Base-by-base conservation (phyloP, 2,797 vertebrate species). In the Danio albolineatus region DNA sequence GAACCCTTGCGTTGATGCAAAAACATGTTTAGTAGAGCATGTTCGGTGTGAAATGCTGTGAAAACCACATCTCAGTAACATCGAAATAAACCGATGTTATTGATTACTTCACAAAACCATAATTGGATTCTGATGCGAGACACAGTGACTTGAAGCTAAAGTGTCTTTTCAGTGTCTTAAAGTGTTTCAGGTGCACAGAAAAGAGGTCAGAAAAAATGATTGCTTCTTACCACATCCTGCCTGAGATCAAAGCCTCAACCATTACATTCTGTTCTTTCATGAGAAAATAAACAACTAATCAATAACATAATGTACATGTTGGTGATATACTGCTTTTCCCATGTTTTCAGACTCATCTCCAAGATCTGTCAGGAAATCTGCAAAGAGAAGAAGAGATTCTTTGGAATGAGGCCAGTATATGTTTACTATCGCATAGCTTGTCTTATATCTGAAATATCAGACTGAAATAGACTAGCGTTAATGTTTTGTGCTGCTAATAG, bases 321-420 rank as follows among this genome's bases (percentile, higher is more conserved):
- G 61, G 48, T 14, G 39, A 66, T 49, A 14, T 75, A n/a, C 71
- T 71, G 46, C 56, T 62, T 78, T 7, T 38, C 36, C 43, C 19
- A 19, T 44, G 8, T 48, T 81, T 60, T 17, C 78, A 98, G 97
- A 83, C 89, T 97, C 69, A 88, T 98, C 84, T 95, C 93, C 38
- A 97, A 95, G 87, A 85, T 98, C 88, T 95, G 95, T 85, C 90
- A 88, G 82, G 96, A 97, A 54, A 98, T 98, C 88, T 95, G 93
- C 85, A 95, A 97, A 28, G 96, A 97, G 78, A 95, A 95, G 79
- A 94, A 85, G 89, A 64, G 90, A 93, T 66, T 88, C 96, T 72
- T 95, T 97, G 7, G 84, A 1, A 96, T 92, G 85, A 94, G 91
- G 96, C 49, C 17, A 72, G 67, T 79, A 46, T 12, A 74, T 64